Percentiles rank a stretch among this genome's conserved stretches.
phyloP scores from a whole-genome alignment of 1,140 invertebrate genomes.

The Zaprionus inermis region DNA sequence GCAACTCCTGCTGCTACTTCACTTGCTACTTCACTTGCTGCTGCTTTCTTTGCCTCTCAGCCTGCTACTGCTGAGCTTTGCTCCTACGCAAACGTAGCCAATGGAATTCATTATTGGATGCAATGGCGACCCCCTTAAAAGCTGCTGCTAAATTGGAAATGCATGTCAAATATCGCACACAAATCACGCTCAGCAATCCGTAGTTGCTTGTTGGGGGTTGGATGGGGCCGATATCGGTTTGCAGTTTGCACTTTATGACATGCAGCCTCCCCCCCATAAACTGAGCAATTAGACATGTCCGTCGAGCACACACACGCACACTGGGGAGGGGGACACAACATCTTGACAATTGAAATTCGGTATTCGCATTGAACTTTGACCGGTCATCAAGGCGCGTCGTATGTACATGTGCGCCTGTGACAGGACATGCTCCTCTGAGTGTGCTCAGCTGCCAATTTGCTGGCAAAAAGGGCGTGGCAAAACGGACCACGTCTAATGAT shows the following conservation, averaged over 20 bases:
- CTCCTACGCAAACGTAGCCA: slow-evolving; percentile 61
- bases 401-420: slow-evolving; percentile 58
- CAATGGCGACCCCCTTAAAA: slow-evolving; percentile 44
- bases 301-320: slow-evolving; percentile 10
- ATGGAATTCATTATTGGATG: slow-evolving; percentile 81
- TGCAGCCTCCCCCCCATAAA: slow-evolving; percentile 54
- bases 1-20: not conserved
- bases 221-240: slow-evolving; percentile 1
- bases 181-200: slow-evolving; percentile 56
- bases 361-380: slow-evolving; percentile 77
- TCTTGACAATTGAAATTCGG: slow-evolving; percentile 77
- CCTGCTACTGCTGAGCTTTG: not conserved
- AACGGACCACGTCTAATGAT: slow-evolving; percentile 81
- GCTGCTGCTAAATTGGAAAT: slow-evolving; percentile 77
- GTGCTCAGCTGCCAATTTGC: slow-evolving; percentile 75
- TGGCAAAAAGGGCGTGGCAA: slow-evolving; percentile 64
- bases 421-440: slow-evolving; percentile 71
- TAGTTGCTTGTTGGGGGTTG: slow-evolving; percentile 43
- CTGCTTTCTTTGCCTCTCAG: not conserved
- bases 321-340: slow-evolving; percentile 13
- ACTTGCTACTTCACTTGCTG: not conserved
- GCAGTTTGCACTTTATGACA: slow-evolving; percentile 73
- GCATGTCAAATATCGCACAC: slow-evolving; percentile 76
- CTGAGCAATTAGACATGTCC: slow-evolving; percentile 78
- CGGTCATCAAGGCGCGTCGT: slow-evolving; percentile 53